A percentile compares a stretch with the other conserved stretches of the same genome.
These are phyloP conservation scores for Coecobrya sp. DNA, from an alignment of 2,888 invertebrate genomes.

Conservation along the genomic window DNA sequence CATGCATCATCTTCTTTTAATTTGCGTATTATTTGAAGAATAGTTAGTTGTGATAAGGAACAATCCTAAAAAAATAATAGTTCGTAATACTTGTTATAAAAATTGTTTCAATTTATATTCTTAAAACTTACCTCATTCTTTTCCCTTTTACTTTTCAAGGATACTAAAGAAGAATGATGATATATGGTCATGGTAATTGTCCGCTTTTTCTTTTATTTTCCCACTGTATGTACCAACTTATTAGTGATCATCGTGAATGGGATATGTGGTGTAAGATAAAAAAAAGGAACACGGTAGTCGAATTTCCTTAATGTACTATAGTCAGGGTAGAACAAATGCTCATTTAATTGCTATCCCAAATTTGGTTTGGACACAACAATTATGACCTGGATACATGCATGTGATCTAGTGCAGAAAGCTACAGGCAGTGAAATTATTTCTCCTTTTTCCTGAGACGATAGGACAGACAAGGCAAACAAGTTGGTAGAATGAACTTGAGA, in stretches of 20 bases:
- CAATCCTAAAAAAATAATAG: not conserved
- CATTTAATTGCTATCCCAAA: constrained; percentile 79
- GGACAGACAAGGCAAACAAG: not conserved
- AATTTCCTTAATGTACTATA: not conserved
- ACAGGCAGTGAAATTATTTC: constrained; percentile 68
- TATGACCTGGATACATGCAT: constrained; percentile 73
- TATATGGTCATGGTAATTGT: constrained; percentile 41
- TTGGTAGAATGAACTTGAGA: constrained; percentile 18
- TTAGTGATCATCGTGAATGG: not conserved
- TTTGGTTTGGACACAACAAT: constrained; percentile 70
- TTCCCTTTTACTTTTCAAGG: constrained; percentile 44
- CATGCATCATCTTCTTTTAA: constrained; percentile 27
- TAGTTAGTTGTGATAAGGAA: not conserved
- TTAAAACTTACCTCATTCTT: constrained; percentile 2
- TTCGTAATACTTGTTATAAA: not conserved
- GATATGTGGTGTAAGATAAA: not conserved
- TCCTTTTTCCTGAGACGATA: constrained; percentile 40
- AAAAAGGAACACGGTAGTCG: not conserved
- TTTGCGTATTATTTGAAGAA: constrained; percentile 3
- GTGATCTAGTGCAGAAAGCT: constrained; percentile 75
- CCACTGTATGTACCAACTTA: not conserved
- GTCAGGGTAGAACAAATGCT: constrained; percentile 64
- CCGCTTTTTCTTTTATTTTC: constrained; percentile 12
- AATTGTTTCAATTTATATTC: not conserved
- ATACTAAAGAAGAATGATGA: not conserved